A percentile compares a stretch with the other conserved stretches of the same genome.
Conservation (phyloP, 2,113 vertebrate species). For the Pseudonaja textilis region DNA sequence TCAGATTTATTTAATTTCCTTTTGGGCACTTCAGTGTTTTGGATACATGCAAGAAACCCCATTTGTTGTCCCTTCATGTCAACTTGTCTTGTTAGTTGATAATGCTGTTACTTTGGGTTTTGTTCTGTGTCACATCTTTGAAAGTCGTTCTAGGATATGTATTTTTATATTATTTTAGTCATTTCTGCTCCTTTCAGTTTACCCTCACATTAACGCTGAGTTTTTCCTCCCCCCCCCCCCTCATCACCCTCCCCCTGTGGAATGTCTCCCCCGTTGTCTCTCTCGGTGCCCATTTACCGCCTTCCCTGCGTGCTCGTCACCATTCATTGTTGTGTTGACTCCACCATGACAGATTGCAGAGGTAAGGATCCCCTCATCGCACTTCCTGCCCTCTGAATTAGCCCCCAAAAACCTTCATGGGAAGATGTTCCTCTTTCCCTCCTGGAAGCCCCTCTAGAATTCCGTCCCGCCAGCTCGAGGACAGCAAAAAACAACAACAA, state of each 20-base stretch:
- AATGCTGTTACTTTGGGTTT: constrained; percentile 28
- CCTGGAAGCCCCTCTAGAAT: not conserved
- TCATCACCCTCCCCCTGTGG: constrained; percentile 77
- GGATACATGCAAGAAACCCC: not conserved
- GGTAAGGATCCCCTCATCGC: constrained; percentile 70
- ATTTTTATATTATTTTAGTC: constrained; percentile 71
- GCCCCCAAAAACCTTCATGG: not conserved
- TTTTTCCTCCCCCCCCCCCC: constrained; percentile 64
- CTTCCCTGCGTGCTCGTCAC: constrained; percentile 75
- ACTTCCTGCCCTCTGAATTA: not conserved
- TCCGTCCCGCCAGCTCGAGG: not conserved
- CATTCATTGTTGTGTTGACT: constrained; percentile 83
- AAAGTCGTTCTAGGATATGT: constrained; percentile 10
- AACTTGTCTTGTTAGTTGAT: not conserved
- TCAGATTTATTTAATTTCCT: not conserved
- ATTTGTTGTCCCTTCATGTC: not conserved
- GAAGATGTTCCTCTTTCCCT: not conserved
- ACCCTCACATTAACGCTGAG: constrained; percentile 75
- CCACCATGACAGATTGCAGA: constrained; percentile 80
- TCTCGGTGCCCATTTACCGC: constrained; percentile 75
- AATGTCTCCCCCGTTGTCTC: constrained; percentile 80
- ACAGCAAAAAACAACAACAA: not conserved
- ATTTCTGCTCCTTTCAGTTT: constrained; percentile 67
- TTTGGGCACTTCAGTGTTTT: not conserved
- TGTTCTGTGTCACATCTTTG: constrained; percentile 64